Evolutionary conservation across 2,797 vertebrate genomes (phyloP).

Genomic region (Fistularia tabacaria): DNA sequence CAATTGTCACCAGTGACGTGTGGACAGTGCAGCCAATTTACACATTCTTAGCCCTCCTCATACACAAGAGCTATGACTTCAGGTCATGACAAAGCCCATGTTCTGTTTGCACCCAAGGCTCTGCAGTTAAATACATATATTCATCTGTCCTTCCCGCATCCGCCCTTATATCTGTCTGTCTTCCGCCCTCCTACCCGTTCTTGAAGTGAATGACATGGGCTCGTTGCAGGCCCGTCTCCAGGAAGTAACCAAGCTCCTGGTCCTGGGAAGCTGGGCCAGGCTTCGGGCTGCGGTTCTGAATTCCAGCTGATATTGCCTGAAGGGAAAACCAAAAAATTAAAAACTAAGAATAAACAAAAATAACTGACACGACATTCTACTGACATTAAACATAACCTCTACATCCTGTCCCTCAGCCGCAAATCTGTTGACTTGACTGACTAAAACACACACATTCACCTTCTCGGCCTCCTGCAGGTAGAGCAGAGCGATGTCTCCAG

Average conservation of each 20-base stretch:
- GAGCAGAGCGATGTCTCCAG: slow-evolving; percentile 94
- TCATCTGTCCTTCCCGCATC: no score
- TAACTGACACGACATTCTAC: neutral
- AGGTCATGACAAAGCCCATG: no score
- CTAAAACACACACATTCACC: slow-evolving; percentile 64
- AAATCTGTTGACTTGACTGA: neutral
- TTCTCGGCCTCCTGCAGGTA: slow-evolving; percentile 98
- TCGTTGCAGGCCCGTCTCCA: slow-evolving; percentile 96
- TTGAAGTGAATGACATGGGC: slow-evolving; percentile 98
- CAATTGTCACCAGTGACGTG: no score
- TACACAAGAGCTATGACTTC: no score
- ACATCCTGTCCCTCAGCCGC: neutral
- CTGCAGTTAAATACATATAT: no score
- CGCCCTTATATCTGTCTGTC: neutral
- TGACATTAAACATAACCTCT: no score
- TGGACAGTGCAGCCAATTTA: no score
- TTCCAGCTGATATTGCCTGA: slow-evolving; percentile 86
- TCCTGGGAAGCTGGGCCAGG: slow-evolving; percentile 89
- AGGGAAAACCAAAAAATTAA: slow-evolving; percentile 41
- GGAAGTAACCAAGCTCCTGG: slow-evolving; percentile 95
- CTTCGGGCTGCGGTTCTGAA: slow-evolving; percentile 98
- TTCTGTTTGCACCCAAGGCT: no score
- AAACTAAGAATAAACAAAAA: neutral
- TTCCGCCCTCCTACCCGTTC: slow-evolving; percentile 84
- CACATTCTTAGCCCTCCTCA: no score